Conservation (phyloP, 2,113 vertebrate species). For the Patagioenas fasciata region DNA sequence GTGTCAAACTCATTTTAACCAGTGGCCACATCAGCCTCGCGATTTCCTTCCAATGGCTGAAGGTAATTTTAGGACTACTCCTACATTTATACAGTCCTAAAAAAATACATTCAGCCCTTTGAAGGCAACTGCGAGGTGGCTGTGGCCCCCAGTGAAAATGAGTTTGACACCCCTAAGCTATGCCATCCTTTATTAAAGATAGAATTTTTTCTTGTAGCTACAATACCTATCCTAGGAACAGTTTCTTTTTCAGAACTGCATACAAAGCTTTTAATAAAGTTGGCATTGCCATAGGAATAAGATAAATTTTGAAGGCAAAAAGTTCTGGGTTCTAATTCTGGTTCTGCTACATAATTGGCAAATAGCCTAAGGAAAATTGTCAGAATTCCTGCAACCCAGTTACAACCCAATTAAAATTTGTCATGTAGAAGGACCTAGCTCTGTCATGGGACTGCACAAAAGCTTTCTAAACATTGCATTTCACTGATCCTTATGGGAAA, state of each 20-base stretch:
- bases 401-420: slow-evolving; percentile 52
- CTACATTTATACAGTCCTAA: too few relatives aligned
- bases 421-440: slow-evolving; percentile 39
- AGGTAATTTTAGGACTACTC: too few relatives aligned
- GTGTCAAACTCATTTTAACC: too few relatives aligned
- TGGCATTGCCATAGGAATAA: neutral
- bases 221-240: neutral
- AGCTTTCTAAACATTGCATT: neutral
- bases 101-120: too few relatives aligned
- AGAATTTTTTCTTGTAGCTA: neutral
- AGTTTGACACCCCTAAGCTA: neutral
- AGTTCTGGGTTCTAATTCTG: neutral
- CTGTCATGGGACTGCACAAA: neutral
- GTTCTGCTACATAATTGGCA: neutral
- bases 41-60: too few relatives aligned
- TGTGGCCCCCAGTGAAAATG: too few relatives aligned
- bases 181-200: neutral
- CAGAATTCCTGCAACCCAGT: neutral
- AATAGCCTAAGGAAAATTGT: neutral
- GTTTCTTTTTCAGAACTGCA: neutral
- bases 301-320: neutral
- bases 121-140: too few relatives aligned
- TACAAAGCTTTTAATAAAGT: neutral
- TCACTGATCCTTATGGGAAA: neutral
- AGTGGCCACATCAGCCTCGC: too few relatives aligned